These are phyloP conservation scores for Margaritifera margaritifera DNA, from an alignment of 2,888 invertebrate genomes.

Conservation along the genomic window DNA sequence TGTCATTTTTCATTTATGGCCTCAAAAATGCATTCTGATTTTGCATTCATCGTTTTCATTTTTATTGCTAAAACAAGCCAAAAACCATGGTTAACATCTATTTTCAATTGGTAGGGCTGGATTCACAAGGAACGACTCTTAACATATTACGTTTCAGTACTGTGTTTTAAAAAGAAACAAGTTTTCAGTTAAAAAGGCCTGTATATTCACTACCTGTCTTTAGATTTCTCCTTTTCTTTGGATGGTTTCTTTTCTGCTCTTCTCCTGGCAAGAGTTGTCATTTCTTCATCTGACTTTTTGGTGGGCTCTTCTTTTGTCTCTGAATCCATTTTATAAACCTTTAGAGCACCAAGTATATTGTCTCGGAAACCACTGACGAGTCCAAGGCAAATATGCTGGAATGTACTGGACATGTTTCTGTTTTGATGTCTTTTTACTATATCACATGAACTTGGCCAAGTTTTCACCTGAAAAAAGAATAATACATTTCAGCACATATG, in stretches of 20 bases:
- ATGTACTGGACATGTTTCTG: slow-evolving; percentile 41
- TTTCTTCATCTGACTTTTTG: slow-evolving; percentile 38
- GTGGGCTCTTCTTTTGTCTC: slow-evolving; percentile 15
- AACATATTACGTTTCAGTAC: too few relatives aligned
- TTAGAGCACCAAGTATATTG: slow-evolving; percentile 52
- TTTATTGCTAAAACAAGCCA: too few relatives aligned
- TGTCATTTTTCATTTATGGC: too few relatives aligned
- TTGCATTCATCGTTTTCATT: too few relatives aligned
- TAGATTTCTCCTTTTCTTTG: slow-evolving; percentile 15
- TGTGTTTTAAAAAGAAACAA: too few relatives aligned
- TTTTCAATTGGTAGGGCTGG: too few relatives aligned
- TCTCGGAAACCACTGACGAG: slow-evolving; percentile 51
- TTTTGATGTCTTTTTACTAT: not conserved
- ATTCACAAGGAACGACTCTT: too few relatives aligned
- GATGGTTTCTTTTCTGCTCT: slow-evolving; percentile 53
- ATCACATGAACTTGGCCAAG: not conserved
- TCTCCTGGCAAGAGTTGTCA: slow-evolving; percentile 55
- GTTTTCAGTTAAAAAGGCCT: too few relatives aligned
- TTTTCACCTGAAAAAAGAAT: not conserved
- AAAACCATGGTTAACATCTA: too few relatives aligned
- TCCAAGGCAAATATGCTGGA: slow-evolving; percentile 42
- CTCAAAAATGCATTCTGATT: too few relatives aligned
- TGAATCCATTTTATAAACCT: slow-evolving; percentile 44
- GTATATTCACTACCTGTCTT: slow-evolving; percentile 3
- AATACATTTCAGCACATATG: too few relatives aligned